Evolutionary conservation across 2,113 vertebrate genomes (phyloP).

Genomic region (Rhinogobius similis): DNA sequence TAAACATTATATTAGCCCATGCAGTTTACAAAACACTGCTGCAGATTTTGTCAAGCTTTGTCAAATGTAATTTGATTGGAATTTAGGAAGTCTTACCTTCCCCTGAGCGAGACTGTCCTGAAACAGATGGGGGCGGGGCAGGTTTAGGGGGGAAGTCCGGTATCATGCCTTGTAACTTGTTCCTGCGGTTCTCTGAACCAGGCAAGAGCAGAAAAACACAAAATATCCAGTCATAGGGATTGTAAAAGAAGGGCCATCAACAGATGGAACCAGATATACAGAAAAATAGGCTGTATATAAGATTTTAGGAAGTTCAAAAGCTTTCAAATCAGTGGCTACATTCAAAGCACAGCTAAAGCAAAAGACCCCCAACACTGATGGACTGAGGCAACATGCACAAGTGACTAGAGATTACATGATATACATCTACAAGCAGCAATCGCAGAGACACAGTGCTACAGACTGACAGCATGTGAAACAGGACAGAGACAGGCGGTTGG

Average conservation of each 20-base stretch:
- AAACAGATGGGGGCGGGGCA: constrained; percentile 74
- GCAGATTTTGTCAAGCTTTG: neutral
- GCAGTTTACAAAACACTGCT: neutral
- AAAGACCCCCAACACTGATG: constrained; percentile 49
- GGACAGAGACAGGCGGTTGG: constrained; percentile 75
- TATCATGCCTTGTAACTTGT: constrained; percentile 88
- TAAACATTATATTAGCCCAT: neutral
- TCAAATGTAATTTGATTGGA: constrained; percentile 4
- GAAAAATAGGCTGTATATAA: constrained; percentile 27
- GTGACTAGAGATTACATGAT: constrained; percentile 40
- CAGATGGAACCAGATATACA: constrained; percentile 39
- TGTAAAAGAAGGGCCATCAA: constrained; percentile 36
- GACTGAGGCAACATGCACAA: constrained; percentile 58
- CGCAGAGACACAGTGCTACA: constrained; percentile 49
- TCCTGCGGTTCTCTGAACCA: constrained; percentile 84
- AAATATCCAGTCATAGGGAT: constrained; percentile 69
- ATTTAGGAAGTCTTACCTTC: constrained; percentile 78
- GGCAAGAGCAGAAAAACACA: constrained; percentile 68
- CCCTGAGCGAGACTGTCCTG: constrained; percentile 79
- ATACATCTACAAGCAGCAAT: constrained; percentile 48
- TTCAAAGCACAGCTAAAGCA: constrained; percentile 22
- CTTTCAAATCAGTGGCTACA: neutral
- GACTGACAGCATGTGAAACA: constrained; percentile 70
- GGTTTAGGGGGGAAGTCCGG: constrained; percentile 86
- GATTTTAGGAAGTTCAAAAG: neutral